Percentiles rank a stretch among this genome's conserved stretches.
Conservation (phyloP, 2,888 invertebrate genomes). For the Vannuccia rotundouncinata region DNA sequence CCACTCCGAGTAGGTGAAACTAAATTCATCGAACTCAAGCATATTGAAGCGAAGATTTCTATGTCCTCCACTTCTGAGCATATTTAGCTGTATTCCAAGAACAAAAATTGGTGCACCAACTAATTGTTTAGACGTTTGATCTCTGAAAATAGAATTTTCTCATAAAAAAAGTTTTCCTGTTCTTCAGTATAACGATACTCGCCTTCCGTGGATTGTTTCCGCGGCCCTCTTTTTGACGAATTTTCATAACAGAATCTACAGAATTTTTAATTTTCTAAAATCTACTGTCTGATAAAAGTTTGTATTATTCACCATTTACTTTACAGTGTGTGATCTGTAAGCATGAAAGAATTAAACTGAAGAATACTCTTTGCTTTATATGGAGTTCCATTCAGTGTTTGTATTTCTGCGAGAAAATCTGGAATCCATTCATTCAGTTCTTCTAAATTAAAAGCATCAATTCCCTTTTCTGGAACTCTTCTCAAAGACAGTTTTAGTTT, state of each 20-base stretch:
- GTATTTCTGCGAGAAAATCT: too few relatives aligned
- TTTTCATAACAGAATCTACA: constrained; percentile 16
- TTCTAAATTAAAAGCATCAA: too few relatives aligned
- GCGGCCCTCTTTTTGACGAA: constrained; percentile 19
- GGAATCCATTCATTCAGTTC: too few relatives aligned
- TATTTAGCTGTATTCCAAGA: background rate
- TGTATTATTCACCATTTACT: constrained; percentile 11
- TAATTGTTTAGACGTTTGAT: constrained; percentile 19
- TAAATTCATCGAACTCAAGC: background rate
- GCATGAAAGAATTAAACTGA: background rate
- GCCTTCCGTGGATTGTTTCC: constrained; percentile 19
- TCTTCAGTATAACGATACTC: background rate
- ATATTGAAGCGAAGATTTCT: background rate
- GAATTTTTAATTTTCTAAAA: constrained; percentile 7
- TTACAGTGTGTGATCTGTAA: constrained; percentile 19
- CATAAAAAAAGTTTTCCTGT: background rate
- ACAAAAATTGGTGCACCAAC: constrained; percentile 7
- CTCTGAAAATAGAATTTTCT: constrained; percentile 9
- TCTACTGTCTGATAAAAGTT: constrained; percentile 5
- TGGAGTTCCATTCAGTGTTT: too few relatives aligned
- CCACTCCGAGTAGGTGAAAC: background rate
- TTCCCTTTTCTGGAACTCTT: too few relatives aligned
- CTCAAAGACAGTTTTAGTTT: too few relatives aligned
- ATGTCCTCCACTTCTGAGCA: constrained; percentile 18
- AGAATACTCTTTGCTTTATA: too few relatives aligned